Evolutionary conservation across 2,888 invertebrate species (phyloP).

Genomic region (Polyploca ridens): DNA sequence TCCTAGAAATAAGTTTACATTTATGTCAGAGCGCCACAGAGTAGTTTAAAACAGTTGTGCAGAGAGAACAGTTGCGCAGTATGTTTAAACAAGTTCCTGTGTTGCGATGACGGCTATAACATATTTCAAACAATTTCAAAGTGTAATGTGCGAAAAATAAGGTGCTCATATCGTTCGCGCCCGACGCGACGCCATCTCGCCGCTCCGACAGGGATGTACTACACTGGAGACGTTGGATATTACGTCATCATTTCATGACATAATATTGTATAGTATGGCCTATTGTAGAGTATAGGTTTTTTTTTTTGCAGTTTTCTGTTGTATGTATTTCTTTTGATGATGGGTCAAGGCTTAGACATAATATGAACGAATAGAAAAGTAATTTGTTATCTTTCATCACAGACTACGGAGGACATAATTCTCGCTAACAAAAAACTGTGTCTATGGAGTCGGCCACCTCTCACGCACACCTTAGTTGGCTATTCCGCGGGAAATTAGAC

Average conservation of each 20-base stretch:
- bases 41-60: conserved; percentile 26
- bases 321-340: too few relatives aligned
- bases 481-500: too few relatives aligned
- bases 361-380: too few relatives aligned
- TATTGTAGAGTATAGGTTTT: too few relatives aligned
- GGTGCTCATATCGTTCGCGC: conserved; percentile 64
- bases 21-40: conserved; percentile 15
- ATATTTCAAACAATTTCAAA: conserved; percentile 80
- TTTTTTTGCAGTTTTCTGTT: too few relatives aligned
- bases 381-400: too few relatives aligned
- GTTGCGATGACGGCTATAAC: conserved; percentile 63
- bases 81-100: conserved; percentile 57
- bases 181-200: conserved; percentile 34
- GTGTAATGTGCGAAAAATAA: conserved; percentile 82
- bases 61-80: conserved; percentile 34
- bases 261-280: neutral
- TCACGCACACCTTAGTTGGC: too few relatives aligned
- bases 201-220: conserved; percentile 24
- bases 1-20: conserved; percentile 15
- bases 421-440: too few relatives aligned
- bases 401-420: too few relatives aligned
- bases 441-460: too few relatives aligned
- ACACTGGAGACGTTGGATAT: conserved; percentile 36
- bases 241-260: neutral
- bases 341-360: too few relatives aligned